Conservation (phyloP, 2,888 invertebrate species). For the Eupithecia insigniata region DNA sequence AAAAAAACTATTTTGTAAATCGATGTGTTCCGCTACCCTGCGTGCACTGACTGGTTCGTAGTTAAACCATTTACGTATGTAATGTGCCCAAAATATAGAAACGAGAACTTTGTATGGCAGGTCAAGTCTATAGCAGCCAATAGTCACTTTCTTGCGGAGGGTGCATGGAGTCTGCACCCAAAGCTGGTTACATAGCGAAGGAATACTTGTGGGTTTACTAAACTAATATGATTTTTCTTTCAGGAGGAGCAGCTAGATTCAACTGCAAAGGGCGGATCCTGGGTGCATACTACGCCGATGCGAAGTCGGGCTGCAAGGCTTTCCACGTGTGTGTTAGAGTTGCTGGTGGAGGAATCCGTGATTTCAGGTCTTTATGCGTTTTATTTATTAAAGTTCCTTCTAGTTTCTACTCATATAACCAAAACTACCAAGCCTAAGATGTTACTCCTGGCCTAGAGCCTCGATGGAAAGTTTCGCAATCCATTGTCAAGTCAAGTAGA, state of each 20-base stretch:
- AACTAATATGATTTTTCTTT: not conserved
- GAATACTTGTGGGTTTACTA: not conserved
- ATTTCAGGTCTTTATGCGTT: constrained; percentile 84
- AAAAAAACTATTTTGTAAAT: too few relatives aligned
- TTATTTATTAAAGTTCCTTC: not conserved
- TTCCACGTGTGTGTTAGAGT: constrained; percentile 95
- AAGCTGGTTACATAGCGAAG: not conserved
- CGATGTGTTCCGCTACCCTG: too few relatives aligned
- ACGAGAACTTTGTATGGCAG: not conserved
- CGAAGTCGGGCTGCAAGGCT: constrained; percentile 94
- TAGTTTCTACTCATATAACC: not conserved
- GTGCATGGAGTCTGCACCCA: not conserved
- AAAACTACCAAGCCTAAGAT: not conserved
- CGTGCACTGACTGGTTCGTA: too few relatives aligned
- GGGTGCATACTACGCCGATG: constrained; percentile 94
- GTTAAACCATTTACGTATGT: too few relatives aligned
- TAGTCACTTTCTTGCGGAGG: not conserved
- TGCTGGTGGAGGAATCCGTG: constrained; percentile 90
- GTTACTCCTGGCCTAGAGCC: not conserved
- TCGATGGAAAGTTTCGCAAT: not conserved
- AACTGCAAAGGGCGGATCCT: constrained; percentile 93
- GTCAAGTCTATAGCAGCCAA: not conserved
- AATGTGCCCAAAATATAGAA: too few relatives aligned
- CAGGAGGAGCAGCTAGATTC: constrained; percentile 86
- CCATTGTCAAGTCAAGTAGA: constrained; percentile 1